A percentile compares a stretch with the other conserved stretches of the same genome.
phyloP scores from a whole-genome alignment of 2,888 invertebrate genomes.

The Eledona agricola region DNA sequence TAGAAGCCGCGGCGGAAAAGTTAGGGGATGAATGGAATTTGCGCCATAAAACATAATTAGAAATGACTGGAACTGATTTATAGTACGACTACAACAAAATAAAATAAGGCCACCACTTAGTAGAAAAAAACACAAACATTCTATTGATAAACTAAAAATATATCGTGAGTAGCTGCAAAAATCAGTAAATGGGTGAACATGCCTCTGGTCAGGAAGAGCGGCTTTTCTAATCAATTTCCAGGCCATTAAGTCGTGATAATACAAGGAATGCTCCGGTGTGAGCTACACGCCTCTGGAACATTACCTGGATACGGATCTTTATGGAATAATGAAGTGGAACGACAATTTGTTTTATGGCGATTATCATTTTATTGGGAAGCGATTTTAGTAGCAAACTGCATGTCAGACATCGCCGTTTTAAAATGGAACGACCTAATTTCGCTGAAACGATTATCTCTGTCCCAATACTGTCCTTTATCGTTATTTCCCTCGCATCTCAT shows the following conservation, averaged over 20 bases:
- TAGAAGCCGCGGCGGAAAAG: too few species aligned
- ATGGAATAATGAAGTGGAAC: slow-evolving; percentile 33
- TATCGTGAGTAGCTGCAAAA: too few species aligned
- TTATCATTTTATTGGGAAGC: slow-evolving; percentile 30
- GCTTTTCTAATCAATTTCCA: slow-evolving; percentile 47
- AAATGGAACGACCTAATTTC: slow-evolving; percentile 19
- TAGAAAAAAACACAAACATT: too few species aligned
- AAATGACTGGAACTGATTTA: too few species aligned
- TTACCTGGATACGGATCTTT: slow-evolving; percentile 35
- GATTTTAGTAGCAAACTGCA: slow-evolving; percentile 7
- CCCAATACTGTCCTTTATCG: slow-evolving; percentile 15
- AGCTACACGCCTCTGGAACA: slow-evolving; percentile 28
- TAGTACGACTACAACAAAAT: too few species aligned
- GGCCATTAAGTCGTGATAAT: slow-evolving; percentile 46
- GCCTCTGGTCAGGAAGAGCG: slow-evolving; percentile 24
- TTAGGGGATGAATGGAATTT: too few species aligned
- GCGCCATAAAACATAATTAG: too few species aligned
- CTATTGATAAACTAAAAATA: too few species aligned
- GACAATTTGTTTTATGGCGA: slow-evolving; percentile 33
- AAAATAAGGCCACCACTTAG: too few species aligned
- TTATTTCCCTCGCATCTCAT: slow-evolving; percentile 3
- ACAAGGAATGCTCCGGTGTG: slow-evolving; percentile 40
- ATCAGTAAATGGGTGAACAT: not conserved
- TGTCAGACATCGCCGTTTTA: slow-evolving; percentile 10
- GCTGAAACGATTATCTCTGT: slow-evolving; percentile 8